Evolutionary conservation across 2,113 vertebrate species (phyloP).

Genomic region (Sinocyclocheilus grahami): DNA sequence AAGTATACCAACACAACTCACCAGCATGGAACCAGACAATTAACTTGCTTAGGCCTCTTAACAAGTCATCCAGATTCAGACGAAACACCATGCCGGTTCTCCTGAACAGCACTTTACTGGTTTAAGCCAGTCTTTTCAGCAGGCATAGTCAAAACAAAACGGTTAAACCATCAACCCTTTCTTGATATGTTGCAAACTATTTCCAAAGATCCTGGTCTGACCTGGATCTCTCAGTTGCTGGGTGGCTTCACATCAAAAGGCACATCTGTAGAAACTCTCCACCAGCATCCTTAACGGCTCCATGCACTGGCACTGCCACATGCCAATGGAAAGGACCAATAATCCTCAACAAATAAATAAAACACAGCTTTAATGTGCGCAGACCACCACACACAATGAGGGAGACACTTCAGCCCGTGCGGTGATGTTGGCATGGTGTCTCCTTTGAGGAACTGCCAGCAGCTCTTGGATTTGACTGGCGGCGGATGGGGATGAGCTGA

Average conservation of each 20-base stretch:
- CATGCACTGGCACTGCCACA: constrained; percentile 29
- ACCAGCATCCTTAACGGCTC: neutral
- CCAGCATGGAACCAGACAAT: neutral
- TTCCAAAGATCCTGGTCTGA: constrained; percentile 16
- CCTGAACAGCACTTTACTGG: neutral
- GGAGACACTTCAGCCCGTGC: constrained; percentile 24
- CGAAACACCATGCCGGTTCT: neutral
- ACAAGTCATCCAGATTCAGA: neutral
- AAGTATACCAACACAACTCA: too few relatives aligned
- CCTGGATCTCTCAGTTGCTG: constrained; percentile 6
- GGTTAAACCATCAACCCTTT: neutral
- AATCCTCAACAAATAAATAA: constrained; percentile 26
- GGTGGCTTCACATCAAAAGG: constrained; percentile 26
- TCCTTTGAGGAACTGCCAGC: constrained; percentile 49
- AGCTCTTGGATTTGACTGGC: constrained; percentile 39
- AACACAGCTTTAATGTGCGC: constrained; percentile 10
- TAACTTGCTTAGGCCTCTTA: neutral
- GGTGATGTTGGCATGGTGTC: constrained; percentile 3
- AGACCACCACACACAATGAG: constrained; percentile 48
- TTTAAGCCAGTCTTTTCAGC: neutral
- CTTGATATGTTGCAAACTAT: neutral
- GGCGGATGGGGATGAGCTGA: constrained; percentile 41
- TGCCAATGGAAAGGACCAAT: constrained; percentile 27
- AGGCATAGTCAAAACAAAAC: neutral
- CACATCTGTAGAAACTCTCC: constrained; percentile 29